phyloP scores from a whole-genome alignment of 23 tunicate genomes.

The Botrylloides violaceus region DNA sequence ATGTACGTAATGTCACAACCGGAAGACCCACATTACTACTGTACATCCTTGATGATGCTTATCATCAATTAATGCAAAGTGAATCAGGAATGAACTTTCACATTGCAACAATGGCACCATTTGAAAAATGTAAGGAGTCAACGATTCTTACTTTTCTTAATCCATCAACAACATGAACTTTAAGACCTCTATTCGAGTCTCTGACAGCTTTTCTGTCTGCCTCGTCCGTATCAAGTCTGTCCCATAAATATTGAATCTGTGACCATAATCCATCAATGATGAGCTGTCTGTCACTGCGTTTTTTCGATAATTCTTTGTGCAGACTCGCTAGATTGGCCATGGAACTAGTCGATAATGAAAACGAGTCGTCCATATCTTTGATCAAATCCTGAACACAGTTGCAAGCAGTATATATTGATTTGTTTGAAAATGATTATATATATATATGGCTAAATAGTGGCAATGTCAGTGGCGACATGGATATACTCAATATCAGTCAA shows the following conservation, averaged over 20 bases:
- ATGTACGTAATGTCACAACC: too few relatives aligned
- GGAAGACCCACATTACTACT: too few relatives aligned
- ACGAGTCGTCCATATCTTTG: constrained; percentile 24
- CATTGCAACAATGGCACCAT: too few relatives aligned
- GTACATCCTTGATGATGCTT: too few relatives aligned
- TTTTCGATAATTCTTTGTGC: constrained; percentile 28
- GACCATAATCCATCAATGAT: constrained; percentile 51
- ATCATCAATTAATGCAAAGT: too few relatives aligned
- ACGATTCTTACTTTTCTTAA: constrained; percentile 47
- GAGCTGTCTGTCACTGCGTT: constrained; percentile 29
- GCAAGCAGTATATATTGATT: too few relatives aligned
- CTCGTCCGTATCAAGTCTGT: constrained; percentile 39
- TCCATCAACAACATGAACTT: constrained; percentile 28
- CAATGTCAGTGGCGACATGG: too few relatives aligned
- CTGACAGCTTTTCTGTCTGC: constrained; percentile 23
- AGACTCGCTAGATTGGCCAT: constrained; percentile 61
- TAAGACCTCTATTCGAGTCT: constrained; percentile 36
- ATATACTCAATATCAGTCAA: too few relatives aligned
- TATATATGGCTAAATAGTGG: too few relatives aligned
- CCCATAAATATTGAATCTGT: constrained; percentile 45
- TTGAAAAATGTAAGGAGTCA: too few relatives aligned
- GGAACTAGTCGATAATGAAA: constrained; percentile 20
- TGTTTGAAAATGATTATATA: too few relatives aligned
- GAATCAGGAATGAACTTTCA: too few relatives aligned
- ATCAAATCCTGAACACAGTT: constrained; percentile 20